phyloP scores from a whole-genome alignment of 2,797 vertebrate genomes.

The Crax fasciolata region DNA sequence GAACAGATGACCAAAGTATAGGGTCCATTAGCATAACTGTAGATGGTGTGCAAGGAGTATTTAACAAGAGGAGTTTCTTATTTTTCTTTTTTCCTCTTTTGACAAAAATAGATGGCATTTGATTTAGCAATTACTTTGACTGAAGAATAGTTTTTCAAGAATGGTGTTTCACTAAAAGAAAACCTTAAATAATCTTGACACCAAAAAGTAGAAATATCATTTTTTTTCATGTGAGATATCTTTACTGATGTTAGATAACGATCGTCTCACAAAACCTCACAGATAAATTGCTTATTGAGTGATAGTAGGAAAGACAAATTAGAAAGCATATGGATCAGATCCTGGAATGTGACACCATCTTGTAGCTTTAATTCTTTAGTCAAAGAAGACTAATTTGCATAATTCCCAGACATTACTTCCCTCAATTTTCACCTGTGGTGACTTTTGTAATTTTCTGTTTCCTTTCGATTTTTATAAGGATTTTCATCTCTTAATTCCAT shows the following conservation, averaged over 20 bases:
- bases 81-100: background rate
- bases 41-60: background rate
- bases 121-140: conserved; percentile 26
- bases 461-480: background rate
- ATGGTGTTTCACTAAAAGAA: background rate
- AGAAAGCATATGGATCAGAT: background rate
- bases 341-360: background rate
- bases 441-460: background rate
- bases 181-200: conserved; percentile 9
- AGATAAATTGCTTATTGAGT: background rate
- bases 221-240: conserved; percentile 12
- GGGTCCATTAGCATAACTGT: background rate
- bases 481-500: background rate
- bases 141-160: background rate
- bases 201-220: background rate
- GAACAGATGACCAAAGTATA: conserved; percentile 36
- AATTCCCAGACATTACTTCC: background rate
- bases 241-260: background rate
- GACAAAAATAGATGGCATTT: conserved; percentile 2
- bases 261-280: background rate
- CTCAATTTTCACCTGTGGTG: background rate
- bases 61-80: background rate
- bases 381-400: background rate
- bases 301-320: background rate
- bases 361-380: background rate